Conservation (phyloP, 2,113 vertebrate genomes). For the Tupaia tana region DNA sequence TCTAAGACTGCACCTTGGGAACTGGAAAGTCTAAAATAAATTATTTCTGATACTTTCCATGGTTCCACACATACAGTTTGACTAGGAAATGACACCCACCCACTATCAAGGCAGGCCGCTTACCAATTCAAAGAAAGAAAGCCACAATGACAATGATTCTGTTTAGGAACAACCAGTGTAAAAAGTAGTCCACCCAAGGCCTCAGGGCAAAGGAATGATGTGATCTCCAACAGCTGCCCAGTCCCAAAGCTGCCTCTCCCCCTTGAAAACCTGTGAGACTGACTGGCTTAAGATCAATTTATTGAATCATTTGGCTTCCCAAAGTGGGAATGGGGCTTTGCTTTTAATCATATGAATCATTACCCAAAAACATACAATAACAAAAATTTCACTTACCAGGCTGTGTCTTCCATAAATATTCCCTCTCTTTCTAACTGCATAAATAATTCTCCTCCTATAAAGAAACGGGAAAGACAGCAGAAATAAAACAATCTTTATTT, state of each 20-base stretch:
- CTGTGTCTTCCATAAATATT: constrained; percentile 99
- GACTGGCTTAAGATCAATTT: constrained; percentile 63
- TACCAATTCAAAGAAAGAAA: constrained; percentile 80
- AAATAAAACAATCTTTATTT: constrained; percentile 58
- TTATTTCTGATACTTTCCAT: constrained; percentile 73
- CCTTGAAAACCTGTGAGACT: constrained; percentile 58
- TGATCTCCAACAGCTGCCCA: constrained; percentile 73
- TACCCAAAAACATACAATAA: constrained; percentile 72
- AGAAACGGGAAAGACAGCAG: constrained; percentile 67
- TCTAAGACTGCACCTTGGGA: constrained; percentile 75
- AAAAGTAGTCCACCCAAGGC: constrained; percentile 74
- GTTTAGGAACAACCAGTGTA: constrained; percentile 64
- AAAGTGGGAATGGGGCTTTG: constrained; percentile 31
- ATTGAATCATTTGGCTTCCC: constrained; percentile 49
- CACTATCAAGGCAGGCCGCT: constrained; percentile 74
- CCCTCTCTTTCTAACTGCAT: constrained; percentile 99
- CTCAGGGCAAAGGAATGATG: constrained; percentile 76
- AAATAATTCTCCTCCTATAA: constrained; percentile 97
- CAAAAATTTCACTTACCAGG: constrained; percentile 91
- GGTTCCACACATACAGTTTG: constrained; percentile 72
- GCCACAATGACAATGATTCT: constrained; percentile 69
- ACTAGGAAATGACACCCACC: constrained; percentile 78
- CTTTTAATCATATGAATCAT: constrained; percentile 71
- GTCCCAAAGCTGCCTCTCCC: constrained; percentile 69
- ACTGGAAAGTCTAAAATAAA: constrained; percentile 76